Percentiles rank a stretch among this genome's conserved stretches.
Evolutionary conservation across 2,888 invertebrate genomes (phyloP).

Genomic region (Strigamia transsilvanica): DNA sequence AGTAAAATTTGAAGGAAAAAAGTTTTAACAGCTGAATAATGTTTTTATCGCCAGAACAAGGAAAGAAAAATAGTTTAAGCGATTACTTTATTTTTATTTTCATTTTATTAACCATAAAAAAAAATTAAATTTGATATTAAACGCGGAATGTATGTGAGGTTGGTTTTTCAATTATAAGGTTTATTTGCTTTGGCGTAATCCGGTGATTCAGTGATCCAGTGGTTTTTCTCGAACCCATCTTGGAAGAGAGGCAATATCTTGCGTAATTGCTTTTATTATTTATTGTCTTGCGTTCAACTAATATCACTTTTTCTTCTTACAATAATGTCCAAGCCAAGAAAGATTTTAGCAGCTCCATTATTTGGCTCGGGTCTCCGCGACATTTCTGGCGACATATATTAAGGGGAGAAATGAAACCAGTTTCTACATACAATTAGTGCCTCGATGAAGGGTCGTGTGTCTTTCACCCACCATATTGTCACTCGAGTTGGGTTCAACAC

Average conservation of each 20-base stretch:
- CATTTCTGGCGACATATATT: slow-evolving; percentile 32
- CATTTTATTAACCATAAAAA: neutral
- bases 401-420: slow-evolving; percentile 32
- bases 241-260: neutral
- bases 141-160: neutral
- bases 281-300: slow-evolving; percentile 24
- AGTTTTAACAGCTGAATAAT: neutral
- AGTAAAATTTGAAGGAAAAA: neutral
- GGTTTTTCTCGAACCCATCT: neutral
- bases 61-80: neutral
- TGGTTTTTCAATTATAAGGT: slow-evolving; percentile 6
- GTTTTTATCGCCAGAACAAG: neutral
- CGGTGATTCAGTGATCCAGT: neutral
- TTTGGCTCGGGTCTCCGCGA: neutral
- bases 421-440: slow-evolving; percentile 40
- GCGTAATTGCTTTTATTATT: slow-evolving; percentile 36
- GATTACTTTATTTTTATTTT: neutral
- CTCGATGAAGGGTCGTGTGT: slow-evolving; percentile 34
- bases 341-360: slow-evolving; percentile 42
- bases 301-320: slow-evolving; percentile 40
- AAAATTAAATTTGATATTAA: neutral
- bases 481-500: slow-evolving; percentile 21
- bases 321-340: slow-evolving; percentile 7
- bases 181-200: slow-evolving; percentile 23
- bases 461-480: slow-evolving; percentile 35